phyloP scores from a whole-genome alignment of 2,888 invertebrate species.

The Gymnocheta viridis region DNA sequence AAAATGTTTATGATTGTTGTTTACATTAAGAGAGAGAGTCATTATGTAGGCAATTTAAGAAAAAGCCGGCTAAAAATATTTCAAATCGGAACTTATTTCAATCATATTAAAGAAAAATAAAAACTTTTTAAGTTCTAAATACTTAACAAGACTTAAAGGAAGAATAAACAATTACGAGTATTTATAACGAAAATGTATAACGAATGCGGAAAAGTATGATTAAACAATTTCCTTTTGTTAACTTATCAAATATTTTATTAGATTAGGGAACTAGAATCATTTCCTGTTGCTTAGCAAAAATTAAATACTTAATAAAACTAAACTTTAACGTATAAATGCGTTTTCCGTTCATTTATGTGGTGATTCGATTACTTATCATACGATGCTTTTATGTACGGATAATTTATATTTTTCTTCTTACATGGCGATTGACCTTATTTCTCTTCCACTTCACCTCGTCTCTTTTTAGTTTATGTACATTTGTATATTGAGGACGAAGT shows the following conservation, averaged over 20 bases:
- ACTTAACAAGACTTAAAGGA: slow-evolving; percentile 47
- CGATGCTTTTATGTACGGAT: not conserved
- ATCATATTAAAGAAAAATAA: not conserved
- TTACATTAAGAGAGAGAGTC: not conserved
- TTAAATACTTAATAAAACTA: not conserved
- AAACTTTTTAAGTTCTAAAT: slow-evolving; percentile 46
- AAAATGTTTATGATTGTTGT: not conserved
- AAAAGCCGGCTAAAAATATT: not conserved
- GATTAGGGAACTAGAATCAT: not conserved
- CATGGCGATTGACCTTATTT: not conserved
- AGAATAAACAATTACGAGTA: not conserved
- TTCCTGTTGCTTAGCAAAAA: not conserved
- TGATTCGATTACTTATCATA: not conserved
- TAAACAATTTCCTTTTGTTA: not conserved
- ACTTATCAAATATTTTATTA: not conserved
- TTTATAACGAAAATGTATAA: not conserved
- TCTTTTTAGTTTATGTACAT: too few relatives aligned
- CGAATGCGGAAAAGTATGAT: not conserved
- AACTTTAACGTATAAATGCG: not conserved
- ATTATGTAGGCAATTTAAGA: not conserved
- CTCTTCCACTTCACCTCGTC: too few relatives aligned
- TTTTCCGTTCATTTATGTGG: too few relatives aligned
- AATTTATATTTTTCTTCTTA: not conserved
- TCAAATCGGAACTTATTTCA: not conserved
- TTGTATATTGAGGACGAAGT: too few relatives aligned